phyloP scores from a whole-genome alignment of 2,113 vertebrate genomes.

The Paramisgurnus dabryanus region DNA sequence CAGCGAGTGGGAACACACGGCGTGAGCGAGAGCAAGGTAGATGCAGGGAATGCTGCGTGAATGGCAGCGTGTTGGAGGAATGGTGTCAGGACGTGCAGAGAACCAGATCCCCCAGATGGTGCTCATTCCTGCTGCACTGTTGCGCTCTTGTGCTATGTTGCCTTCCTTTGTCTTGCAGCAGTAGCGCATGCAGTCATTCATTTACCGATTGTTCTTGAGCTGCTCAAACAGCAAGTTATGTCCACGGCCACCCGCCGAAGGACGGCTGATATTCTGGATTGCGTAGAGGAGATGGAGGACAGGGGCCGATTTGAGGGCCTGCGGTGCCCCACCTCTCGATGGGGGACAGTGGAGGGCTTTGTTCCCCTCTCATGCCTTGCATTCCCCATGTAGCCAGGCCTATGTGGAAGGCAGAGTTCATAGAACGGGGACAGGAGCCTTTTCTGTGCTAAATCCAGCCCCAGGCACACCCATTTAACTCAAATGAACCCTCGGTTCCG shows the following conservation, averaged over 20 bases:
- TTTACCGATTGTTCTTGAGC: neutral
- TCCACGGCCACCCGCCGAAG: neutral
- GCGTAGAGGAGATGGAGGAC: slow-evolving; percentile 25
- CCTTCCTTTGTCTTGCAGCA: neutral
- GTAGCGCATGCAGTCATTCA: neutral
- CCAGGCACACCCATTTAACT: slow-evolving; percentile 45
- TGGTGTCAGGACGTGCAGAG: slow-evolving; percentile 21
- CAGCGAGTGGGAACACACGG: slow-evolving; percentile 44
- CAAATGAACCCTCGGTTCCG: slow-evolving; percentile 32
- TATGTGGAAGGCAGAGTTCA: slow-evolving; percentile 47
- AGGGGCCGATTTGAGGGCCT: slow-evolving; percentile 36
- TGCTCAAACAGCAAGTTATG: slow-evolving; percentile 3
- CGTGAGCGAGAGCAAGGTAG: slow-evolving; percentile 29
- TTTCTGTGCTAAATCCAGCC: slow-evolving; percentile 52
- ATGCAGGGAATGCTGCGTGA: slow-evolving; percentile 24
- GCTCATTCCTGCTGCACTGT: slow-evolving; percentile 19
- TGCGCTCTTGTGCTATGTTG: neutral
- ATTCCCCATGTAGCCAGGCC: slow-evolving; percentile 71
- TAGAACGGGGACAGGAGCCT: slow-evolving; percentile 50
- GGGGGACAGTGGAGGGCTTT: slow-evolving; percentile 75
- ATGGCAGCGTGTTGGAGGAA: slow-evolving; percentile 26
- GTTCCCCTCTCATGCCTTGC: slow-evolving; percentile 70
- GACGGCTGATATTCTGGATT: slow-evolving; percentile 39
- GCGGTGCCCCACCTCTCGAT: slow-evolving; percentile 60
- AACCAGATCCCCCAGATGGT: slow-evolving; percentile 33